A percentile compares a stretch with the other conserved stretches of the same genome.
These are phyloP conservation scores for Pelvicachromis taeniatus DNA, from an alignment of 2,113 vertebrate species.

Conservation along the genomic window DNA sequence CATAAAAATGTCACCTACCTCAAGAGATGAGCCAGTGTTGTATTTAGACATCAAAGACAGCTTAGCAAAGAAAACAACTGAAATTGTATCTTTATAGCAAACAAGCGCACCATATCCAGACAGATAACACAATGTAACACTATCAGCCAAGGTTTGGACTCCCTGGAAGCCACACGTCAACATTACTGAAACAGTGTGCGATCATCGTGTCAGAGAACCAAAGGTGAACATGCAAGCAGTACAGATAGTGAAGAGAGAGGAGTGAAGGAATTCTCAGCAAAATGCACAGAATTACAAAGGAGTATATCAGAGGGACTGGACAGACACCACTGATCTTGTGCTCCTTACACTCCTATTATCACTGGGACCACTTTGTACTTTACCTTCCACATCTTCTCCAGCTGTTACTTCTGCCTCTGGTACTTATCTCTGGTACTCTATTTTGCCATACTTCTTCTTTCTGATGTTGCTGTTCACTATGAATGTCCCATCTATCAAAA, in stretches of 20 bases:
- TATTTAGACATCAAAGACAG: background rate
- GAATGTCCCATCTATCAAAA: too few species aligned
- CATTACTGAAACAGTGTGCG: background rate
- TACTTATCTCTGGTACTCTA: too few species aligned
- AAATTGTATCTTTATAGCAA: background rate
- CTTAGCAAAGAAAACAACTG: background rate
- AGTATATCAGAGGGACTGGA: too few species aligned
- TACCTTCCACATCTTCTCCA: too few species aligned
- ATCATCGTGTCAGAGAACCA: background rate
- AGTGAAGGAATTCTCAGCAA: too few species aligned
- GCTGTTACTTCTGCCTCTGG: too few species aligned
- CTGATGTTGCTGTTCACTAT: too few species aligned
- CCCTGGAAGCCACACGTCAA: background rate
- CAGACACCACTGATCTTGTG: too few species aligned
- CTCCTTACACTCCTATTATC: too few species aligned
- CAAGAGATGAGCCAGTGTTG: background rate
- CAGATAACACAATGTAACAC: background rate
- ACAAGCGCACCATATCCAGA: background rate
- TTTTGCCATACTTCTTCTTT: too few species aligned
- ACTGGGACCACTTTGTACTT: too few species aligned
- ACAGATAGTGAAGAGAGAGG: background rate
- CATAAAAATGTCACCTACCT: background rate
- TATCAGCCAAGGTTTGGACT: background rate
- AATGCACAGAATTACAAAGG: too few species aligned
- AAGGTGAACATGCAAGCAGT: background rate